phyloP scores from a whole-genome alignment of 2,113 vertebrate species.

The sheep (Ovis aries) region ARS-UI_Ramb_v3.0 NC_056060.1:75001001-75001500 shows the following conservation, averaged over 20 bases:
- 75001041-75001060: no score
- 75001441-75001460: background rate
- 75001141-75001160: background rate
- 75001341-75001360: background rate
- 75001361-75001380: background rate
- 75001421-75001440: background rate
- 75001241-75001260: background rate
- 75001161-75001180: background rate
- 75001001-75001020: no score
- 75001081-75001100: background rate
- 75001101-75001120: background rate
- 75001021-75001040: no score
- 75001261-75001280: background rate
- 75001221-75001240: background rate
- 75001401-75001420: accelerated
- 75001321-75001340: background rate
- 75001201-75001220: background rate
- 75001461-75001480: background rate
- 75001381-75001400: background rate
- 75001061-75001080: no score
- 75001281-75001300: accelerated
- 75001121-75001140: background rate
- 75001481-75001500: background rate
- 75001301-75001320: background rate
- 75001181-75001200: background rate